Conservation (phyloP, 2,888 invertebrate species). For the Laothoe populi region DNA sequence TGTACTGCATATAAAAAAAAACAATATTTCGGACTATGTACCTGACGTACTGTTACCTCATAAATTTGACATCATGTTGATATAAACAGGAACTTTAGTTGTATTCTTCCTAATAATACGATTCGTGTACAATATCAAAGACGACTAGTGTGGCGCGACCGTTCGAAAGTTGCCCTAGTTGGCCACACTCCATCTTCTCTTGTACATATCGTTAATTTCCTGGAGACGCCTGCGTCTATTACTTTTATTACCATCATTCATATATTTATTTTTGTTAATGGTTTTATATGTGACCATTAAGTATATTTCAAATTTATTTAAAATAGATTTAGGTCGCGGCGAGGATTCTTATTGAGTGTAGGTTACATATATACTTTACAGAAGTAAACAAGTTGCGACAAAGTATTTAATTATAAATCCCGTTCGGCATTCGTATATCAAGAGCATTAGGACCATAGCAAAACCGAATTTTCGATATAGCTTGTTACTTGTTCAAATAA, state of each 20-base stretch:
- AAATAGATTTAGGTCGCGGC: no score
- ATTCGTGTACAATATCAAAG: conserved; percentile 1
- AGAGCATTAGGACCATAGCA: no score
- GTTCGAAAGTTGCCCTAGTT: conserved; percentile 46
- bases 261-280: background rate
- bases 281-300: background rate
- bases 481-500: no score
- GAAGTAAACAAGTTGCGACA: no score
- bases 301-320: background rate
- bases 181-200: conserved; percentile 54
- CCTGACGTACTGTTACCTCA: background rate
- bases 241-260: conserved; percentile 8
- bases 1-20: background rate
- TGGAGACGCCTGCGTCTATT: conserved; percentile 33
- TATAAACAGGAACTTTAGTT: background rate
- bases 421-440: no score
- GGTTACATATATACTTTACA: no score
- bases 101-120: background rate
- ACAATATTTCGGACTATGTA: background rate
- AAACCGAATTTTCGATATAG: no score
- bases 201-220: conserved; percentile 41
- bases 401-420: no score
- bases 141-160: background rate
- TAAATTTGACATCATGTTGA: background rate
- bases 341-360: no score